These are phyloP conservation scores for Botia kubotai DNA, from an alignment of 2,797 vertebrate genomes.

Conservation along the genomic window DNA sequence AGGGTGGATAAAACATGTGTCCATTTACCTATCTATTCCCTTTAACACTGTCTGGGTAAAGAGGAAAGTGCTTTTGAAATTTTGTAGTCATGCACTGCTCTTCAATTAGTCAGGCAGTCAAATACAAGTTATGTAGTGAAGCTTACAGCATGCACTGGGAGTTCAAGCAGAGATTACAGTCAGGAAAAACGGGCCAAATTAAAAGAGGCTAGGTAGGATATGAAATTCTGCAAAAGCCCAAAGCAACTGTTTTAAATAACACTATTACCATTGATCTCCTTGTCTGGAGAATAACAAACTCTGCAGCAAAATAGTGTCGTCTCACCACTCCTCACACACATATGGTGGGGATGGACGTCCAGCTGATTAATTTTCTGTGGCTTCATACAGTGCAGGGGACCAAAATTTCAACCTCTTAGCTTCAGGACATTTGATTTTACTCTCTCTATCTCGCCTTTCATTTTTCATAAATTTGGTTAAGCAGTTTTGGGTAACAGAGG, in stretches of 20 bases:
- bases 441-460: conserved; percentile 45
- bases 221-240: conserved; percentile 41
- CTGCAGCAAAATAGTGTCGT: neutral
- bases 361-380: conserved; percentile 35
- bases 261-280: conserved; percentile 24
- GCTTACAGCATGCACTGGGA: neutral
- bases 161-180: conserved; percentile 31
- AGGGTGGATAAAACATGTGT: neutral
- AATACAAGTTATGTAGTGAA: conserved; percentile 32
- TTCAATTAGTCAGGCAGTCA: conserved; percentile 19
- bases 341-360: neutral
- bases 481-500: conserved; percentile 66
- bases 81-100: conserved; percentile 17
- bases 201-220: conserved; percentile 12
- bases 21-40: neutral
- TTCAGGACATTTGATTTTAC: conserved; percentile 33
- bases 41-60: neutral
- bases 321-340: neutral
- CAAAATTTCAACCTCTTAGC: conserved; percentile 60
- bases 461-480: conserved; percentile 68
- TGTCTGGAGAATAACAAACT: neutral
- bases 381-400: conserved; percentile 47
- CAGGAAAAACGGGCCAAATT: conserved; percentile 24
- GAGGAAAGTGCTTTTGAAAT: neutral
- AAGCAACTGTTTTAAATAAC: conserved; percentile 9